Evolutionary conservation across 2,888 invertebrate species (phyloP), one percentile per base, ranked within the genome.

Genomic region (Drosophila mimica): DNA sequence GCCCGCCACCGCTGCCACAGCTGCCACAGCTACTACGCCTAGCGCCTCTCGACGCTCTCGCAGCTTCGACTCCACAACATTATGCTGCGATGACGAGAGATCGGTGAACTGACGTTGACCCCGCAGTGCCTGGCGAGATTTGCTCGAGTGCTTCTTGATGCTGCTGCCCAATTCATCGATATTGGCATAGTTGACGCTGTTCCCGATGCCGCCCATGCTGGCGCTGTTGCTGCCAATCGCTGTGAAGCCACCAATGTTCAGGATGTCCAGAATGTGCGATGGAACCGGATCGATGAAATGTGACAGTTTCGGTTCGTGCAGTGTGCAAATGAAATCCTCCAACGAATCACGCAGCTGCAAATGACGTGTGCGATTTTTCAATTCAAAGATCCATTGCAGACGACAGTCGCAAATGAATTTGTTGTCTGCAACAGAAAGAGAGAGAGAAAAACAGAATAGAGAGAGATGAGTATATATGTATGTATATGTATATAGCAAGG

Each of bases 341-440:
- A 97, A 94, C 38, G 95, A 95, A 81, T 95, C 95, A 81, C 94
- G 95, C 77, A 96, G 95, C 87, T 95, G 95, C 82, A 94, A 94
- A 92, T 96, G 96, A 92, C 95, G 95, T 78, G 97, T 97, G 82
- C 96, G 96, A 93, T 96, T 92, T 88, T 87, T 92, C 72, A 97
- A 93, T 53, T 94, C 94, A 93, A 96, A 96, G 93, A 97, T 95
- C 97, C 97, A 97, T 82, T 95, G 95, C 82, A 97, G 94, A 80
- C 96, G 95, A 93, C 97, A 97, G 94, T 97, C 97, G 93, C 97
- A 97, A 84, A 95, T 94, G 93, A 97, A 96, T 92, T 95, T 95
- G 94, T 97, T 97, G 88, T 96, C 97, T 97, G 96, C 59, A 89
- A 74, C 76, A 70, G 62, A 74, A 52, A 70, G 57, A 48, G 46